Conservation (phyloP, 2,113 vertebrate genomes). For the Chrysemys picta region DNA sequence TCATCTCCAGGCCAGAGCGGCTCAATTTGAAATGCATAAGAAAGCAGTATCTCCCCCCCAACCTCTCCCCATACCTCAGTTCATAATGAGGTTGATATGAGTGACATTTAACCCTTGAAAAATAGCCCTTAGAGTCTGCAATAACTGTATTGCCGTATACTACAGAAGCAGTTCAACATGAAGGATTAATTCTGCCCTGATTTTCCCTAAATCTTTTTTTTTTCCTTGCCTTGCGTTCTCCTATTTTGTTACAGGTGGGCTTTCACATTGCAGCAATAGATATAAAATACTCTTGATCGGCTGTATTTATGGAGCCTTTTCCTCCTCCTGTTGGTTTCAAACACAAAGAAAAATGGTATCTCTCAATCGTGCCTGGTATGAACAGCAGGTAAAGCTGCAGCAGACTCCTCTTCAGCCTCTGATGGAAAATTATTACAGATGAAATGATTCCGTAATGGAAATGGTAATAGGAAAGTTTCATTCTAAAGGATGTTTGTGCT, state of each 20-base stretch:
- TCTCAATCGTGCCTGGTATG: constrained; percentile 57
- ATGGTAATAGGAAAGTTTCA: constrained; percentile 61
- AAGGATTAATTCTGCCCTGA: constrained; percentile 54
- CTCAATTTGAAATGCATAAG: constrained; percentile 80
- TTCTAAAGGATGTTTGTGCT: constrained; percentile 60
- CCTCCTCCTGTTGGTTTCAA: constrained; percentile 71
- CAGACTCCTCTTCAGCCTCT: constrained; percentile 61
- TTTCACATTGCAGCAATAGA: constrained; percentile 28
- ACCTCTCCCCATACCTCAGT: constrained; percentile 63
- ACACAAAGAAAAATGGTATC: constrained; percentile 81
- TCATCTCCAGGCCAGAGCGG: constrained; percentile 83
- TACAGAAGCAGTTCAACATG: constrained; percentile 22
- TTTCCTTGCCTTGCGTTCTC: neutral
- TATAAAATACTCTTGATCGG: constrained; percentile 74
- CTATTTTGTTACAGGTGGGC: constrained; percentile 77
- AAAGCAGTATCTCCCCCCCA: constrained; percentile 64
- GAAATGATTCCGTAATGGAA: constrained; percentile 70
- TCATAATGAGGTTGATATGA: constrained; percentile 80
- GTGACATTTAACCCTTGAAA: constrained; percentile 84
- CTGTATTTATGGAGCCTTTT: constrained; percentile 75
- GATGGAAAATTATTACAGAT: constrained; percentile 73
- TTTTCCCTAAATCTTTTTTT: constrained; percentile 63
- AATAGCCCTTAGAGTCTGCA: constrained; percentile 53
- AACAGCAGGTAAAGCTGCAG: constrained; percentile 71
- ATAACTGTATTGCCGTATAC: constrained; percentile 23